Base-by-base conservation (phyloP, 2,113 vertebrate species). In the Phalacrocorax aristotelis region DNA sequence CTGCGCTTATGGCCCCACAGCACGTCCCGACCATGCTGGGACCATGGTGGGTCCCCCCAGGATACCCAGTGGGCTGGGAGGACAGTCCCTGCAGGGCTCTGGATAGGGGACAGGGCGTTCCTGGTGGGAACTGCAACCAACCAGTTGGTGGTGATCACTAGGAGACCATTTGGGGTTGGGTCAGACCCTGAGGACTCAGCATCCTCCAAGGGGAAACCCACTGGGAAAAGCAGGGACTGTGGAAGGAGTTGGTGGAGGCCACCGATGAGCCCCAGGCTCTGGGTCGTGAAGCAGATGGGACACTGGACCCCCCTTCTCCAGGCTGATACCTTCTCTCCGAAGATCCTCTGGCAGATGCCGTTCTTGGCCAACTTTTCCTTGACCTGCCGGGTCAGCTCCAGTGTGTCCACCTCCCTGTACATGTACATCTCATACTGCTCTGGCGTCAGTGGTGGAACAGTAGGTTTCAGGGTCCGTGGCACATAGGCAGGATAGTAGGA, bases 371-470 rank as follows among this genome's bases (percentile, higher is more conserved):
- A 97, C 96, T 99, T 99, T 98, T 99, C 99, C 97, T 99, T 99
- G 96, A 99, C 99, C 98, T 99, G 99, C 82, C 99, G 98, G 3
- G 99, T 99, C 93, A 99, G 98, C 95, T 99, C 99, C 29, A 99
- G 92, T 4, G 99, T 99, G 97, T 99, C 99, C 97, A 99, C 99
- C 97, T 99, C 99, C 13, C 99, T 98, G 98, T 99, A 99, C 99
- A 99, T 99, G 98, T 99, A 99, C 97, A 99, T 98, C 97, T 99
- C 99, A 0, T 99, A 99, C 98, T 99, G 99, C 97, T 99, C 99
- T 0, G 99, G 99, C 0, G 99, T 99, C 96, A 99, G 98, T 0
- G 99, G 99, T 0, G 99, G 99, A 82, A 99, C 99, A 0, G 99
- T 99, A 85, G 99, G 99, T 96, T 99, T 99, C 54, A 99, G 98